Base-by-base conservation (phyloP, 92 coral and sea anemone species). In the Palythoa heliodiscus region DNA sequence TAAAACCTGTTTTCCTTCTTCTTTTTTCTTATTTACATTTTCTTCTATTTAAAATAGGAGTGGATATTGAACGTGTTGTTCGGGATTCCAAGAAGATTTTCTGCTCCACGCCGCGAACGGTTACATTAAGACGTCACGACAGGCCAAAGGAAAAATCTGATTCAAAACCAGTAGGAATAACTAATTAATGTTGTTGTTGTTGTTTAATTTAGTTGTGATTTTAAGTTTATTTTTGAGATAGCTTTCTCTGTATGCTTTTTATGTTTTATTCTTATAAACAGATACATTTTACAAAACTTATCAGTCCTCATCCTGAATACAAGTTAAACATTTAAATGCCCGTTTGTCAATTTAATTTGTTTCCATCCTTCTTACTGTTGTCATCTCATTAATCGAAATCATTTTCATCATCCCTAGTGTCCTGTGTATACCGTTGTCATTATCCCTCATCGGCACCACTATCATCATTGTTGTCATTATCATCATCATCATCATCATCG, bases 51-150 rank as follows among this genome's bases (percentile, higher is more conserved):
- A 60, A 24, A 22, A 7, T 55, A 96, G 99, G 92, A 35, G 89
- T 97, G 24, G 99, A 97, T 77, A 97, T 97, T 63, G 99, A 94
- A 73, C 99, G 99, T 69, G 98, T 95, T 77, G 98, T 97, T 53
- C 91, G 94, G 53, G 99, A 97, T 66, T 95, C 99, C 11, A 97
- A 93, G 89, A 94, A 90, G 85, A 91, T 97, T 39, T 97, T 94
- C 88, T 93, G 94, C 24, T 91, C 94, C 68, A 94, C 99, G 3
- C 99, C 99, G 16, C 91, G 98, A 57, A 94, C 98, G 13, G 93
- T 93, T 19, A 83, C 99, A 2, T 86, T 93, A 47, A 92, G 99
- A 76, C 90, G 90, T 7, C 90, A 96, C 70, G 98, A 96, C 75
- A 71, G 86, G 64, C 89, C 78, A 39, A 84, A 74, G 19, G 89